Conservation (phyloP, 1,140 invertebrate species). For the Solen grandis region DNA sequence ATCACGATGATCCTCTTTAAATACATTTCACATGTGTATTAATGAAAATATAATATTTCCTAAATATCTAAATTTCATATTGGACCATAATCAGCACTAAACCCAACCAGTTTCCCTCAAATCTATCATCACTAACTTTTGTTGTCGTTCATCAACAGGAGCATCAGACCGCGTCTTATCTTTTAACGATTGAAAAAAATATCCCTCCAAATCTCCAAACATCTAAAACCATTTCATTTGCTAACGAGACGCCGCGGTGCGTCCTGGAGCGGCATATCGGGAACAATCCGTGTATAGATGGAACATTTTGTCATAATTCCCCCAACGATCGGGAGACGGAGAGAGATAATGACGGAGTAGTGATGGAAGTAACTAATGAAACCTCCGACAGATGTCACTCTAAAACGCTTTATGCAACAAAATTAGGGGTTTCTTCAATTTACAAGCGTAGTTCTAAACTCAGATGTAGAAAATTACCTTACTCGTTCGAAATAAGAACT, state of each 20-base stretch:
- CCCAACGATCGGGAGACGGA: neutral
- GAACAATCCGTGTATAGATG: neutral
- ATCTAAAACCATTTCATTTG: neutral
- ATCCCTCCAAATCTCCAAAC: neutral
- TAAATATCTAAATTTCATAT: too few species aligned
- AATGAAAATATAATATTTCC: too few species aligned
- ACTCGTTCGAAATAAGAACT: neutral
- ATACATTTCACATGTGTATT: too few species aligned
- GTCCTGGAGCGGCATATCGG: too few species aligned
- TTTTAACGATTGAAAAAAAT: neutral
- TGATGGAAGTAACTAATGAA: conserved; percentile 49
- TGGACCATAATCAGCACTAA: too few species aligned
- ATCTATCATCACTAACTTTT: too few species aligned
- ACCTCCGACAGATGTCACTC: conserved; percentile 53
- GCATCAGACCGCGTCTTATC: neutral
- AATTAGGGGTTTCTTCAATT: conserved; percentile 56
- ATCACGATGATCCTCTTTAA: too few species aligned
- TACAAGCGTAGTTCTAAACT: conserved; percentile 51
- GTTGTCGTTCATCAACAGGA: too few species aligned
- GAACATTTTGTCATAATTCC: neutral
- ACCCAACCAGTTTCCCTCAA: too few species aligned
- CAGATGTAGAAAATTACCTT: conserved; percentile 28
- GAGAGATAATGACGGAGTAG: conserved; percentile 31
- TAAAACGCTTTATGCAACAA: conserved; percentile 54
- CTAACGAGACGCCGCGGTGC: neutral